Conservation (phyloP, 2,888 invertebrate genomes). For the Cyclophora punctaria region DNA sequence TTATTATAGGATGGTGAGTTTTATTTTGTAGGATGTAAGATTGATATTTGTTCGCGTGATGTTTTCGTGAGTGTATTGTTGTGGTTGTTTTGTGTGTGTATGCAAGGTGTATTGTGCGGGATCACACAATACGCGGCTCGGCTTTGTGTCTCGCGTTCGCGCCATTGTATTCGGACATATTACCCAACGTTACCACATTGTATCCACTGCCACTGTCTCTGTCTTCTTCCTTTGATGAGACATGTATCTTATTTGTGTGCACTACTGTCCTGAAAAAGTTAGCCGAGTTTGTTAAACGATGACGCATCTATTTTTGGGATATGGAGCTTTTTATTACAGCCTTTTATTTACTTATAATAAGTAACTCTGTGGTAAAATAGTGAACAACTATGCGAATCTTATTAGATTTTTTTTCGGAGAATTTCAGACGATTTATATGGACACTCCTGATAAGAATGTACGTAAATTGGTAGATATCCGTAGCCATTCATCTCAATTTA, state of each 20-base stretch:
- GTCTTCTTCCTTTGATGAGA: slow-evolving; percentile 65
- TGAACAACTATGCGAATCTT: too few relatives aligned
- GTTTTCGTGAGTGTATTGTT: slow-evolving; percentile 36
- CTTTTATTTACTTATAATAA: too few relatives aligned
- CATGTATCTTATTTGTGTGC: slow-evolving; percentile 51
- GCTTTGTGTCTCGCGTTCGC: slow-evolving; percentile 67
- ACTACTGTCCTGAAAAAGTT: slow-evolving; percentile 19
- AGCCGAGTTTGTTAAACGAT: neutral
- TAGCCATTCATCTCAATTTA: too few relatives aligned
- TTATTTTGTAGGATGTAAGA: slow-evolving; percentile 29
- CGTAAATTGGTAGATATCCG: too few relatives aligned
- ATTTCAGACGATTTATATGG: too few relatives aligned
- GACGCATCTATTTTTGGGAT: too few relatives aligned
- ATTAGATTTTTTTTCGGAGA: too few relatives aligned
- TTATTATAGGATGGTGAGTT: slow-evolving; percentile 5
- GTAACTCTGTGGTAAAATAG: too few relatives aligned
- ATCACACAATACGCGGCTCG: slow-evolving; percentile 63
- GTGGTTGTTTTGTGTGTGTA: slow-evolving; percentile 44
- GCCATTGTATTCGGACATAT: slow-evolving; percentile 70
- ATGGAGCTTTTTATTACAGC: too few relatives aligned
- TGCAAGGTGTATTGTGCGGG: slow-evolving; percentile 69
- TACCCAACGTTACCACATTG: slow-evolving; percentile 69
- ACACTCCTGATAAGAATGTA: too few relatives aligned
- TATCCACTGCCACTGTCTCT: slow-evolving; percentile 54
- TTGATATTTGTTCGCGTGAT: slow-evolving; percentile 37